Evolutionary conservation across 2,113 vertebrate genomes (phyloP).

Genomic region (Eretmochelys imbricata): DNA sequence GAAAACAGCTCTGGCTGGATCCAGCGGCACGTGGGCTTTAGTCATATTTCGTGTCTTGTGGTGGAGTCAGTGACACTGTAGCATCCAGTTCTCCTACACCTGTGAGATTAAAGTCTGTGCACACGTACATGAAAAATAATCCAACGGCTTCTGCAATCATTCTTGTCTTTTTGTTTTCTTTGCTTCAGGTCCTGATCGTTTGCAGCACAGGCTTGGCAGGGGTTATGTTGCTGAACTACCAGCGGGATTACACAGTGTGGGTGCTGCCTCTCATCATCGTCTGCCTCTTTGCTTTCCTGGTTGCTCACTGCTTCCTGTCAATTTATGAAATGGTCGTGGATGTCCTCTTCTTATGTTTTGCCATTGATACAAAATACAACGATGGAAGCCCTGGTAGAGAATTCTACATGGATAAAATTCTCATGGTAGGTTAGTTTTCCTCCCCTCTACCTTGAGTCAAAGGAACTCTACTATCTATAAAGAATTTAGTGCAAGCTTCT

Average conservation of each 20-base stretch:
- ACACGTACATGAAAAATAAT: background rate
- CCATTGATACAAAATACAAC: conserved; percentile 98
- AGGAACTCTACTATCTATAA: background rate
- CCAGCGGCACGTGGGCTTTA: background rate
- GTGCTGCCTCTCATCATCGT: conserved; percentile 95
- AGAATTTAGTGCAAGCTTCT: background rate
- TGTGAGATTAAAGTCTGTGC: background rate
- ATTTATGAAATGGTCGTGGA: conserved; percentile 98
- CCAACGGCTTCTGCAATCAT: background rate
- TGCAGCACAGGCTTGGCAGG: conserved; percentile 92
- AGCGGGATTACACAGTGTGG: conserved; percentile 94
- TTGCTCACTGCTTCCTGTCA: conserved; percentile 98
- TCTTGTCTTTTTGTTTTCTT: conserved; percentile 42
- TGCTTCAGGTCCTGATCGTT: conserved; percentile 90
- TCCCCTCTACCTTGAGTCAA: background rate
- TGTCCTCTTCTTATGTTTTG: conserved; percentile 98
- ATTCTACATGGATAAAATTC: conserved; percentile 99
- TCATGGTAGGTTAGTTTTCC: conserved; percentile 88
- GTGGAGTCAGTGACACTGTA: background rate
- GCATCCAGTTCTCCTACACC: background rate
- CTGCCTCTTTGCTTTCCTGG: conserved; percentile 97
- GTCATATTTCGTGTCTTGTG: background rate
- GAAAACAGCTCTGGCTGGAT: background rate
- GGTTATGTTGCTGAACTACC: conserved; percentile 95
- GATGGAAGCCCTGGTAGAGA: conserved; percentile 94